Evolutionary conservation across 2,797 vertebrate genomes (phyloP).

Genomic region (Gymnoscopelus microlampas): DNA sequence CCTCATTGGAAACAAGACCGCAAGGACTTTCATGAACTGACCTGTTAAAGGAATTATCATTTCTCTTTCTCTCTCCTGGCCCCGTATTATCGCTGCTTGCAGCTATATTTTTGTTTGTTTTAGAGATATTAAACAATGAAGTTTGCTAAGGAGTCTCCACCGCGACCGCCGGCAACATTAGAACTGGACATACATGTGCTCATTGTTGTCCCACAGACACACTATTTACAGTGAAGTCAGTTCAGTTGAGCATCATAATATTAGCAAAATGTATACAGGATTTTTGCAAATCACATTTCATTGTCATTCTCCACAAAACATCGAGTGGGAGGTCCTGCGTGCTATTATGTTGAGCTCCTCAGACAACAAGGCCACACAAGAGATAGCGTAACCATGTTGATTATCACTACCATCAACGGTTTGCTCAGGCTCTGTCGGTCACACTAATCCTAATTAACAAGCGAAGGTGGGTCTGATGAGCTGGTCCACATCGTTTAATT

Average conservation of each 20-base stretch:
- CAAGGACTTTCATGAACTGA: too few species aligned
- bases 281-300: not conserved
- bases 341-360: not conserved
- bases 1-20: too few species aligned
- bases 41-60: too few species aligned
- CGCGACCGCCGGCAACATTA: too few species aligned
- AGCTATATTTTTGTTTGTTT: too few species aligned
- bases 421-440: conserved; percentile 14
- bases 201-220: not conserved
- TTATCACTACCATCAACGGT: conserved; percentile 40
- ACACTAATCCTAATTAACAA: conserved; percentile 59
- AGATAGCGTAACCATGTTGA: conserved; percentile 16
- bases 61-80: too few species aligned
- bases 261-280: not conserved
- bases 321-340: not conserved
- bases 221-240: not conserved
- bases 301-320: conserved; percentile 7
- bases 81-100: too few species aligned
- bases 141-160: too few species aligned
- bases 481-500: conserved; percentile 42
- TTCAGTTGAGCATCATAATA: not conserved
- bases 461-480: conserved; percentile 38
- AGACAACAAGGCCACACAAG: conserved; percentile 13
- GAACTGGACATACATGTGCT: too few species aligned
- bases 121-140: too few species aligned